Evolutionary conservation across 1,140 invertebrate species (phyloP), one percentile per base, ranked within the genome.

Genomic region (Listronotus oregonensis): DNA sequence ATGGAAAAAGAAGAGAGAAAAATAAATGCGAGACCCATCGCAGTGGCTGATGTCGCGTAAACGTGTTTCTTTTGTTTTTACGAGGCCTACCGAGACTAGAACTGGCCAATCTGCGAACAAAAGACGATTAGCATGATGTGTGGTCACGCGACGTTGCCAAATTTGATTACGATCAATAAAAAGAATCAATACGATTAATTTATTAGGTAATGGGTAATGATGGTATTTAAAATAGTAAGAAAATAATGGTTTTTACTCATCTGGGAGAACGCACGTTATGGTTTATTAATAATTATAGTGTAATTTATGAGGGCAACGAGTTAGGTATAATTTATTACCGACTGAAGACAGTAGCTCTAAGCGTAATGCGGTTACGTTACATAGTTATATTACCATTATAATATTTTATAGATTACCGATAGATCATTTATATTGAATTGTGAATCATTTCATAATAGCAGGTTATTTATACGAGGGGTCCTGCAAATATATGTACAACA

Each of bases 331-430:
- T 63, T 63, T 63, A 63, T 63, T 63, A 63, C 17, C 60, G n/a
- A 17, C 15, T 43, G 46, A 54, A 63, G 60, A 63, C 60, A 54
- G 60, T 63, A 63, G 60, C 60, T 63, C 34, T 9, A 47, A 63
- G 60, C 60, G 60, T 63, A 63, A 63, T 63, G 50, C 50, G 50
- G 60, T 43, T 54, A 27, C 1, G 5, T 27, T 1, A 27, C n/a
- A 27, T 27, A 44, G 44, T 49, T 55, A 54, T 37, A 63, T 49
- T 34, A 39, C 60, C 60, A 63, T 63, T 54, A 63, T 46, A 59
- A 59, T 59, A 59, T 46, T 59, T 59, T 59, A 59, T 42, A 59
- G 56, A 47, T 59, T 43, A 14, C 12, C 15, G 56, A 59, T 59
- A 47, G 56, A 59, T 59, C 56, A 46, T 59, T 59, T 34, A 37